phyloP scores from a whole-genome alignment of 2,888 invertebrate species.

The Drosophila prostipennis region DNA sequence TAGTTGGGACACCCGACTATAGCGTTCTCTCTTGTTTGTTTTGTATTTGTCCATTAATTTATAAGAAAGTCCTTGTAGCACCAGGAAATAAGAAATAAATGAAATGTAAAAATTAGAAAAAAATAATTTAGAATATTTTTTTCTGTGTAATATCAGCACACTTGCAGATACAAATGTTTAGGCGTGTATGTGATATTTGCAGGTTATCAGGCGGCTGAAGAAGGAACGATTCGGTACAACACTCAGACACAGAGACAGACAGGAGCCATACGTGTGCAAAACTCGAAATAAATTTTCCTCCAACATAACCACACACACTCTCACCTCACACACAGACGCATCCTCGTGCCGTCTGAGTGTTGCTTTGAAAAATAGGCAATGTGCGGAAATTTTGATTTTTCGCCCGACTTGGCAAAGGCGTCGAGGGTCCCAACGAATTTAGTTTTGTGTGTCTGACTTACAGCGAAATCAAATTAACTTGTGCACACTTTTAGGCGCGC shows the following conservation, averaged over 20 bases:
- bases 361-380: slow-evolving; percentile 70
- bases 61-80: too few relatives aligned
- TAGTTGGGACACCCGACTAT: too few relatives aligned
- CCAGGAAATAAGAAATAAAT: too few relatives aligned
- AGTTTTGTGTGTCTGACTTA: slow-evolving; percentile 65
- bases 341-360: slow-evolving; percentile 16
- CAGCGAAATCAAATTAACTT: slow-evolving; percentile 78
- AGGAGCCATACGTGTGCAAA: slow-evolving; percentile 34
- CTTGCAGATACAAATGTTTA: slow-evolving; percentile 1
- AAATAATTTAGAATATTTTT: too few relatives aligned
- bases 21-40: too few relatives aligned
- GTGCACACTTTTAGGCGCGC: slow-evolving; percentile 64
- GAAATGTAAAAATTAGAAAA: too few relatives aligned
- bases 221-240: slow-evolving; percentile 11
- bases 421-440: slow-evolving; percentile 40
- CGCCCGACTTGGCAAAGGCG: slow-evolving; percentile 68
- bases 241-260: slow-evolving; percentile 18
- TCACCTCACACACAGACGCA: neutral
- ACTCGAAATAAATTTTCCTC: slow-evolving; percentile 32
- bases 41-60: too few relatives aligned
- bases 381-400: slow-evolving; percentile 79
- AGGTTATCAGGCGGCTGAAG: slow-evolving; percentile 10
- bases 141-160: neutral
- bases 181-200: slow-evolving; percentile 5
- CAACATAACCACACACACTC: slow-evolving; percentile 10